Conservation (phyloP, 2,797 vertebrate genomes). For the Australoheros facetus region DNA sequence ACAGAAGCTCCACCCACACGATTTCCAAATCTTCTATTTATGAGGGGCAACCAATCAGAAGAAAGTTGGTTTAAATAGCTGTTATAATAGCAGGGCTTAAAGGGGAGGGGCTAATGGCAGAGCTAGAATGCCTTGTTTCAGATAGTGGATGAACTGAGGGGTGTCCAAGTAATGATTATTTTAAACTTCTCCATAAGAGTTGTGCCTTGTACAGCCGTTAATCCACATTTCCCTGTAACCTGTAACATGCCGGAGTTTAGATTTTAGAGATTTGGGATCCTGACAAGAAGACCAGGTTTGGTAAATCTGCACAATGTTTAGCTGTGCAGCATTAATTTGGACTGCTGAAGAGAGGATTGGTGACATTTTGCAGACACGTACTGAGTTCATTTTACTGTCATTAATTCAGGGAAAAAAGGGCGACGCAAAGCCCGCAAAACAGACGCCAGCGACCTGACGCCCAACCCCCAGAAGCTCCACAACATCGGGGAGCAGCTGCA, state of each 20-base stretch:
- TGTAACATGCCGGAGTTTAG: background rate
- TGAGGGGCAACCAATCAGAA: background rate
- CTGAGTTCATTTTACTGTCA: background rate
- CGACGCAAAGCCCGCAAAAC: constrained; percentile 81
- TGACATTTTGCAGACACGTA: too few species aligned
- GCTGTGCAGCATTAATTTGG: background rate
- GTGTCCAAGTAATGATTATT: background rate
- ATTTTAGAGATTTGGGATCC: background rate
- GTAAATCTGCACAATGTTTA: background rate
- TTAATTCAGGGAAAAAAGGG: constrained; percentile 74
- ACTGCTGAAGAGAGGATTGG: background rate
- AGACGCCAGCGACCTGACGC: constrained; percentile 81
- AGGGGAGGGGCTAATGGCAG: too few species aligned
- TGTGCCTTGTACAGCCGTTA: background rate
- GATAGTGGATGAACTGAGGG: background rate
- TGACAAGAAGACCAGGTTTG: background rate
- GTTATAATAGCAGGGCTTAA: background rate
- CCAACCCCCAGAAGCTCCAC: constrained; percentile 80
- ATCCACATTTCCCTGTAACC: background rate
- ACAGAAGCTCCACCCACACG: background rate
- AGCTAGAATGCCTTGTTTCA: background rate
- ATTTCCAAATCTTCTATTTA: background rate
- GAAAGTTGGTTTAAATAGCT: background rate
- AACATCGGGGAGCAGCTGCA: constrained; percentile 82
- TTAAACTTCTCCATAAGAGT: background rate